Percentiles rank a stretch among this genome's conserved stretches.
Evolutionary conservation across 64 coral and sea anemone species (phyloP).

Genomic region (Porites lutea): DNA sequence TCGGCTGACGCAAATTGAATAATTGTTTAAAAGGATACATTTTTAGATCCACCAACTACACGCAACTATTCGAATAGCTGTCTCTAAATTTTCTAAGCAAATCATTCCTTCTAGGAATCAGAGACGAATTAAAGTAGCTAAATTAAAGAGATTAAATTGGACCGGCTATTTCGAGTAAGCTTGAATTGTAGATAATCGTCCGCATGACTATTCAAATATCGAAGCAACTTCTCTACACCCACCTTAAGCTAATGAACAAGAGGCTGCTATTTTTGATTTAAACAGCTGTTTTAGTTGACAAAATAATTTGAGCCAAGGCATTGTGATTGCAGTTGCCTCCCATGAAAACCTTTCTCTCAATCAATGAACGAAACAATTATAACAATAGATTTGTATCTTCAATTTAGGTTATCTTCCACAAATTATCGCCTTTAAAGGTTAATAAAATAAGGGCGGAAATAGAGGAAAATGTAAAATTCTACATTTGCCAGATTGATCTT

Average conservation of each 20-base stretch:
- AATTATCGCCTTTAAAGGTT: neutral
- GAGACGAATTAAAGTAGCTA: too few relatives aligned
- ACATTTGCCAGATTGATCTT: neutral
- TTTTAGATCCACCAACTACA: too few relatives aligned
- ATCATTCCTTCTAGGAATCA: too few relatives aligned
- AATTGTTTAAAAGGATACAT: too few relatives aligned
- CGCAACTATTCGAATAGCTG: too few relatives aligned
- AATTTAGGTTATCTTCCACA: neutral
- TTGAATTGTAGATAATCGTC: conserved; percentile 13
- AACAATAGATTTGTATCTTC: neutral
- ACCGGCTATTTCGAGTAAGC: too few relatives aligned
- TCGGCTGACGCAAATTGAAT: too few relatives aligned
- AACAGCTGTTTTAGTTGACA: conserved; percentile 42
- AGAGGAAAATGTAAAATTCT: neutral
- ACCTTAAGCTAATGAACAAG: neutral
- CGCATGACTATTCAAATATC: neutral
- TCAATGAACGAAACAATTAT: neutral
- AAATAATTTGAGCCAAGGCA: neutral
- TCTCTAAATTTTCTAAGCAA: too few relatives aligned
- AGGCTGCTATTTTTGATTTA: neutral
- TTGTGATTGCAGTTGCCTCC: neutral
- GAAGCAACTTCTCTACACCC: neutral
- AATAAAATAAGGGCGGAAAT: neutral
- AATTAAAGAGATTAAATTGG: too few relatives aligned
- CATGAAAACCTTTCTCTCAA: neutral